Conservation (phyloP, 2,113 vertebrate genomes). For the Python bivittatus region DNA sequence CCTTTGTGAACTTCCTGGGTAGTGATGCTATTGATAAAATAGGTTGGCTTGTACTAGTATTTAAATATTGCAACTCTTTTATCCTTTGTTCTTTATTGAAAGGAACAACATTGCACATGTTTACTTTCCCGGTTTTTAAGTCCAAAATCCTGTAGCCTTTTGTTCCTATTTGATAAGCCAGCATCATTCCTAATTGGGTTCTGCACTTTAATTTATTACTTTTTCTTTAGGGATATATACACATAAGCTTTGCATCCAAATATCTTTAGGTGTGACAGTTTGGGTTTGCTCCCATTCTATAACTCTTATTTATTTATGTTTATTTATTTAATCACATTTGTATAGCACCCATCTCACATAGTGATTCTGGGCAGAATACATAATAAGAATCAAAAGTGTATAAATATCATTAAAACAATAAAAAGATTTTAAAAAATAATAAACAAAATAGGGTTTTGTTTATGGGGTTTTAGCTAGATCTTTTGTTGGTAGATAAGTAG, state of each 20-base stretch:
- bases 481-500: background rate
- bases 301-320: background rate
- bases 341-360: background rate
- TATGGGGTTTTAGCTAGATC: background rate
- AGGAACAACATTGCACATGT: background rate
- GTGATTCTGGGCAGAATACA: background rate
- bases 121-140: background rate
- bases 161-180: background rate
- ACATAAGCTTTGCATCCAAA: background rate
- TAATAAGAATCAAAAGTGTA: background rate
- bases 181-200: background rate
- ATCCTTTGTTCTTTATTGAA: background rate
- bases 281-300: background rate
- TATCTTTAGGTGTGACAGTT: background rate
- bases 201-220: background rate
- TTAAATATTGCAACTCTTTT: background rate
- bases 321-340: background rate
- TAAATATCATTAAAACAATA: background rate
- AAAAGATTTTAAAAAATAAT: background rate
- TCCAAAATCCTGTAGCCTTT: background rate
- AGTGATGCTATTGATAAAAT: background rate
- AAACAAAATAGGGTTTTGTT: background rate
- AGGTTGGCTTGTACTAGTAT: background rate
- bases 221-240: too few relatives aligned
- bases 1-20: background rate